These are phyloP conservation scores for Corythoichthys intestinalis DNA, from an alignment of 2,113 vertebrate species.

Conservation along the genomic window DNA sequence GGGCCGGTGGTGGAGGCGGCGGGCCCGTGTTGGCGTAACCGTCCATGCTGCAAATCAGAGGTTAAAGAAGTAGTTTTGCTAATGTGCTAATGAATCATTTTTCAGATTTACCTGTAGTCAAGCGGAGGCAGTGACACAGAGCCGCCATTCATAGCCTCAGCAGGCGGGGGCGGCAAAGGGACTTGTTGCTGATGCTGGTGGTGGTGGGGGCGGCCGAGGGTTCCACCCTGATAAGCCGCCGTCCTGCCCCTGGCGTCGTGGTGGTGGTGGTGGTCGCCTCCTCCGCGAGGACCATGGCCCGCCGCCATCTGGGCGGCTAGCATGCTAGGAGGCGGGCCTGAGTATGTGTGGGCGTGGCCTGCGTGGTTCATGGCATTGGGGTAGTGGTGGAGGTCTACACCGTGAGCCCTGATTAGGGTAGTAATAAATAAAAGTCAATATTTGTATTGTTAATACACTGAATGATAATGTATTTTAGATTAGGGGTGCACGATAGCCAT, in stretches of 20 bases:
- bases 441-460: neutral
- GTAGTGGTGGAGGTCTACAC: constrained; percentile 84
- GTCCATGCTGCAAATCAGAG: constrained; percentile 76
- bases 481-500: too few relatives aligned
- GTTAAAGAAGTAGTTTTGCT: constrained; percentile 7
- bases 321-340: constrained; percentile 70
- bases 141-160: constrained; percentile 79
- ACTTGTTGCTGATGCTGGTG: constrained; percentile 87
- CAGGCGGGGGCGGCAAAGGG: constrained; percentile 85
- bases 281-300: constrained; percentile 64
- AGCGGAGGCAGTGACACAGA: constrained; percentile 74
- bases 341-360: constrained; percentile 78
- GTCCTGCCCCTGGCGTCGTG: constrained; percentile 79
- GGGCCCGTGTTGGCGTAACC: constrained; percentile 85
- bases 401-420: constrained; percentile 77
- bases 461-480: too few relatives aligned
- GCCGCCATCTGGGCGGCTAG: constrained; percentile 76
- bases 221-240: constrained; percentile 79
- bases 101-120: constrained; percentile 81
- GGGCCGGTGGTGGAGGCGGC: constrained; percentile 81
- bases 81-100: too few relatives aligned
- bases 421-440: neutral
- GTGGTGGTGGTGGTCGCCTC: constrained; percentile 70
- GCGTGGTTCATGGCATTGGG: constrained; percentile 90
- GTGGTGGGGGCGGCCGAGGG: constrained; percentile 83